Percentiles rank a stretch among this genome's conserved stretches.
These are phyloP conservation scores for Nothoprocta perdicaria DNA, from an alignment of 2,113 vertebrate genomes.

Conservation along the genomic window DNA sequence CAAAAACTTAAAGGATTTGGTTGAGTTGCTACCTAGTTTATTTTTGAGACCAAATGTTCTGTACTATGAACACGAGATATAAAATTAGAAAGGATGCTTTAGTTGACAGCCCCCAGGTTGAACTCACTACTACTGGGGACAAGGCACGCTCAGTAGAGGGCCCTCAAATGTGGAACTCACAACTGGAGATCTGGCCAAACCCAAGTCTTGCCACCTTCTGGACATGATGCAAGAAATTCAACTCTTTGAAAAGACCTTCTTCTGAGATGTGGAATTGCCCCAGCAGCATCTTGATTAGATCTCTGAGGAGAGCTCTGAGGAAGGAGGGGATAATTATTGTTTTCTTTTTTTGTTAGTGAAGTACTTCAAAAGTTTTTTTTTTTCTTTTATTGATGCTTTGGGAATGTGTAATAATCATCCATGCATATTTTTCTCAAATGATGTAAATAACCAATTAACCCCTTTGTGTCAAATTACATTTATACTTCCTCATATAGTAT, in stretches of 20 bases:
- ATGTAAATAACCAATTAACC: constrained; percentile 15
- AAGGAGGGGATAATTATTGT: constrained; percentile 72
- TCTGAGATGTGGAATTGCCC: constrained; percentile 71
- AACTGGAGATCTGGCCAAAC: constrained; percentile 66
- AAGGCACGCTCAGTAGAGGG: constrained; percentile 72
- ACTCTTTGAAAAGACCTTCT: constrained; percentile 73
- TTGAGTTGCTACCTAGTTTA: background rate
- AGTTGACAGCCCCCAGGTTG: constrained; percentile 35
- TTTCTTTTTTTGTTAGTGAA: constrained; percentile 64
- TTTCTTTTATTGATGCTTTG: constrained; percentile 50
- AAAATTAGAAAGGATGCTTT: constrained; percentile 18
- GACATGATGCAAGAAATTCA: constrained; percentile 74
- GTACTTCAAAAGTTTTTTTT: constrained; percentile 44
- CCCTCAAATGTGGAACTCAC: constrained; percentile 68
- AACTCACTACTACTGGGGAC: constrained; percentile 69
- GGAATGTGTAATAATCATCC: constrained; percentile 50
- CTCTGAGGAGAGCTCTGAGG: constrained; percentile 71
- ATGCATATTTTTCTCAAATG: constrained; percentile 18
- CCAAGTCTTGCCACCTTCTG: constrained; percentile 71
- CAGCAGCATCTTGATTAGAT: constrained; percentile 73
- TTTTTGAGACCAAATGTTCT: constrained; percentile 21
- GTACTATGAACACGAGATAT: background rate
- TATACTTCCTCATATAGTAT: background rate
- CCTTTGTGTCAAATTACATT: background rate
- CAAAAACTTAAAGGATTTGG: constrained; percentile 20